Evolutionary conservation across 2,888 invertebrate genomes (phyloP), one percentile per base, ranked within the genome.

Genomic region (Phanerotoma sp.): DNA sequence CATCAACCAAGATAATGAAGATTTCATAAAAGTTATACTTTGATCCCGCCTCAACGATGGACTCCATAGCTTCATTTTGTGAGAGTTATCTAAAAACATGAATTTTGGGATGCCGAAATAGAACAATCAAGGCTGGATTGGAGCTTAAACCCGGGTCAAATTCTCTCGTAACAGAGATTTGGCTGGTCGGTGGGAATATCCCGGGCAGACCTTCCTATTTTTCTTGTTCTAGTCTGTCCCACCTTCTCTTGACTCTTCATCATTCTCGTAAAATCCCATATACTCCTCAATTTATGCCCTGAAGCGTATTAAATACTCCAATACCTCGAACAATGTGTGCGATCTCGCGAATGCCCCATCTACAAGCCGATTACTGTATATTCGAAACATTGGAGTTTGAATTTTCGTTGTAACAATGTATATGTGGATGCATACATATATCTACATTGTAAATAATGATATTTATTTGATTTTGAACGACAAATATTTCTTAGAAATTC

Each of bases 261-360:
- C 58, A 60, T 40, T 58, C 67, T 71, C 68, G 68, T 72, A 71
- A 72, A 69, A 71, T 72, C 73, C 73, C 74, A 71, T 75, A 75
- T 75, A 75, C 67, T 75, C 65, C 61, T 59, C 72, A 74, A 74
- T 75, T 75, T 75, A 75, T 75, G 74, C 71, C 65, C 66, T 69
- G 62, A 74, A 74, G 72, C 71, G 68, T 74, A 73, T 75, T 75
- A 73, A 75, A 75, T 66, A 38, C 69, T 66, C 62, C 57, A 56
- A 64, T 65, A 63, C 63, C 59, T 52, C 48, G 51, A 38, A 48
- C 58, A 54, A 52, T 55, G 54, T 61, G 56, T 47, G 56, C 41
- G 57, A 59, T 59, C 46, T 48, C 42, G 49, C 41, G 48, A 38
- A 54, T 44, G 56, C 20, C 35, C 28, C 42, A 22, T 42, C 41